phyloP scores from a whole-genome alignment of 2,888 invertebrate species.

The Dynastes tityus region DNA sequence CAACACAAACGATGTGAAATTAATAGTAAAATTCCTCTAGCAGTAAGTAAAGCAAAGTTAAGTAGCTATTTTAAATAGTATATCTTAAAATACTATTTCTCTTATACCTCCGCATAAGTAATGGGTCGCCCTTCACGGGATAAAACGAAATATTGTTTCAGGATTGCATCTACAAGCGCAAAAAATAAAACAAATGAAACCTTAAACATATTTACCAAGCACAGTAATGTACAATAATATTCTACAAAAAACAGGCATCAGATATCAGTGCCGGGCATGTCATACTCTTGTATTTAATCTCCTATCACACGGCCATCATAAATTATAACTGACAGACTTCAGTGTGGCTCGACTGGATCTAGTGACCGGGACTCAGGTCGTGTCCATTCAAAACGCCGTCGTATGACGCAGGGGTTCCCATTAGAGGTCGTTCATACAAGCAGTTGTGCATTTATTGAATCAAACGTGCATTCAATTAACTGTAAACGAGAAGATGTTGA shows the following conservation, averaged over 20 bases:
- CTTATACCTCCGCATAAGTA: background rate
- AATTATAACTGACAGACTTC: slow-evolving; percentile 60
- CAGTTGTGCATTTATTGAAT: slow-evolving; percentile 32
- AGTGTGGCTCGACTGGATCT: slow-evolving; percentile 57
- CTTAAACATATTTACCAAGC: slow-evolving; percentile 44
- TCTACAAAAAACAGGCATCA: slow-evolving; percentile 58
- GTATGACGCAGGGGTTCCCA: slow-evolving; percentile 30
- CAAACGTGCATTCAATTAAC: slow-evolving; percentile 40
- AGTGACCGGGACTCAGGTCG: slow-evolving; percentile 55
- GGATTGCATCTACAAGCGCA: background rate
- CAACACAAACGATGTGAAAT: slow-evolving; percentile 18
- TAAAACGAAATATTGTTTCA: slow-evolving; percentile 6
- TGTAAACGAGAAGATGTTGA: background rate
- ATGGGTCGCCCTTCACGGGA: background rate
- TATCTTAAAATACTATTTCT: too few species aligned
- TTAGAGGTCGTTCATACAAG: slow-evolving; percentile 29
- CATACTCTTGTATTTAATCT: slow-evolving; percentile 63
- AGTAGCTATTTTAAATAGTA: too few species aligned
- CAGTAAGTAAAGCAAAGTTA: background rate
- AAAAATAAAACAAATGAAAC: slow-evolving; percentile 29
- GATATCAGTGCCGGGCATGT: slow-evolving; percentile 61
- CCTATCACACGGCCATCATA: slow-evolving; percentile 61
- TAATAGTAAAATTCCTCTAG: background rate
- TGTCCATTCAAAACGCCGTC: slow-evolving; percentile 51
- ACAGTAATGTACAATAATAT: slow-evolving; percentile 48